Percentiles rank a stretch among this genome's conserved stretches.
phyloP scores from a whole-genome alignment of 2,113 vertebrate genomes.

The Corythornis cristatus region DNA sequence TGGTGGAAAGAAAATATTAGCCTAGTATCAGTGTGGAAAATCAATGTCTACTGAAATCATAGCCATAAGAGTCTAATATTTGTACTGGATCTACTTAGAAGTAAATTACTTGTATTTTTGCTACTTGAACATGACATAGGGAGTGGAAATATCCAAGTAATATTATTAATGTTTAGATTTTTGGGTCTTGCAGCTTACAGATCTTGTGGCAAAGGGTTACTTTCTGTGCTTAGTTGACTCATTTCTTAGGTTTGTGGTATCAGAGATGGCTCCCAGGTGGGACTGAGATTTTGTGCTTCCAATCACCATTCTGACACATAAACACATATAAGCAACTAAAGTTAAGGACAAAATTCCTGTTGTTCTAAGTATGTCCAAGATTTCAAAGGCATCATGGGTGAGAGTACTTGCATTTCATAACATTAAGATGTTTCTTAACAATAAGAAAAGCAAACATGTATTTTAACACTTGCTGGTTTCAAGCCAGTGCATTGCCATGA shows the following conservation, averaged over 20 bases:
- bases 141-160: background rate
- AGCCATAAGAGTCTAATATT: background rate
- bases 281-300: background rate
- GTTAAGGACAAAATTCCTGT: background rate
- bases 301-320: background rate
- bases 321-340: background rate
- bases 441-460: background rate
- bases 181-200: background rate
- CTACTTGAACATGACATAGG: background rate
- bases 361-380: background rate
- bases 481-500: background rate
- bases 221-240: background rate
- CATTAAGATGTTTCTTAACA: background rate
- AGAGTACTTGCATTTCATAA: background rate
- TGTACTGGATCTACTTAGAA: background rate
- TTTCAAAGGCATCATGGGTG: background rate
- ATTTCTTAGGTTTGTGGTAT: background rate
- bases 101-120: background rate
- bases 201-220: background rate
- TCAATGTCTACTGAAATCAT: background rate
- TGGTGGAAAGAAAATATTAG: background rate
- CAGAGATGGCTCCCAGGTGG: background rate
- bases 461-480: background rate
- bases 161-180: background rate
- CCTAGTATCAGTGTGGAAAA: background rate